Evolutionary conservation across 2,888 invertebrate genomes (phyloP), one percentile per base, ranked within the genome.

Genomic region (Heterodera filipjevi): DNA sequence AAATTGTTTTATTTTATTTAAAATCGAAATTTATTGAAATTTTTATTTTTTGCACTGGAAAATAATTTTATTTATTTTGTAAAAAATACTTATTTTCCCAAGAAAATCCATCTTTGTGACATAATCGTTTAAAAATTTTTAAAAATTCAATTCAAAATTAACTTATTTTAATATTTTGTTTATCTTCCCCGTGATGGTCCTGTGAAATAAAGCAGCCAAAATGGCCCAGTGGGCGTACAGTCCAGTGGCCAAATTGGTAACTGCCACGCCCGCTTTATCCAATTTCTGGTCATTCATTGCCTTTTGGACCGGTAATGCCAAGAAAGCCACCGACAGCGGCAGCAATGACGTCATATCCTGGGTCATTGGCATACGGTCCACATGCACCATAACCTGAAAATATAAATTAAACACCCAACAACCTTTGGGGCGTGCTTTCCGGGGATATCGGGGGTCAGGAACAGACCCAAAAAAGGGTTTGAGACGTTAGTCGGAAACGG

Each of bases 331-430:
- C 96, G 85, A 95, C 92, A 0, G 96, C 96, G 22, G 95, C 93
- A 0, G 95, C 96, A 84, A 98, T 95, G 0, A 95, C 95, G 91
- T 98, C 98, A 90, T 96, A 97, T 84, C 98, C 98, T n/a, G 95
- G 95, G 85, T 93, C 93, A 33, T 92, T 92, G 3, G 92, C 91
- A 90, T 96, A 96, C 0, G 95, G 96, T 0, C 98, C 97, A 39
- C 92, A 91, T 0, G 93, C 91, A 0, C 98, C 98, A 90, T 94
- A 98, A 0, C 97, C 91, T 91, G 77, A 30, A 10, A 10, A 3
- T 6, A 32, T 8, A n/a, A 27, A 27, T n/a, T 59, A n/a, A 59
- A 59, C 5, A 49, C 16, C 10, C 19, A 49, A 49, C n/a, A n/a
- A n/a, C n/a, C n/a, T n/a, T n/a, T n/a, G n/a, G n/a, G n/a, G n/a